phyloP scores from a whole-genome alignment of 1,140 invertebrate species.

The Chelonus insularis region DNA sequence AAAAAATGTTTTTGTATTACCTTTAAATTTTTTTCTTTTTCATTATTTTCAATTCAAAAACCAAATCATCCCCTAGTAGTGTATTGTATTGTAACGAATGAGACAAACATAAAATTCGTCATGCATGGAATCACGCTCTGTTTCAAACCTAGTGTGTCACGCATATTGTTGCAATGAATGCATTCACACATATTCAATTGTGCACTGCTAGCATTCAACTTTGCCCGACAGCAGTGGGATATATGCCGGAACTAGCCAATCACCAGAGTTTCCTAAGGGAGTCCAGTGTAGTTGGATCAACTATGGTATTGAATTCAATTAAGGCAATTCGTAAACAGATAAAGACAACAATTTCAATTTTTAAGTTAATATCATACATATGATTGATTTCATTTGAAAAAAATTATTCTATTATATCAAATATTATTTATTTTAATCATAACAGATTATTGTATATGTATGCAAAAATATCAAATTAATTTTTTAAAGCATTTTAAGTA shows the following conservation, averaged over 20 bases:
- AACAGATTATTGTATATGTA: too few relatives aligned
- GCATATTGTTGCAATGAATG: not conserved
- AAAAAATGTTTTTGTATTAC: too few relatives aligned
- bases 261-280: slow-evolving; percentile 16
- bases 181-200: slow-evolving; percentile 9
- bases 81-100: too few relatives aligned
- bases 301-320: slow-evolving; percentile 13
- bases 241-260: slow-evolving; percentile 19
- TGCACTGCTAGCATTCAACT: slow-evolving; percentile 15
- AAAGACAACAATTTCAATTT: not conserved
- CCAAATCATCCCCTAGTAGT: too few relatives aligned
- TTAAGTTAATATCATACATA: not conserved
- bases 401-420: not conserved
- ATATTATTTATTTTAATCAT: not conserved
- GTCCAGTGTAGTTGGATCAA: slow-evolving; percentile 2
- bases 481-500: too few relatives aligned
- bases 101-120: too few relatives aligned
- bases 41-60: too few relatives aligned
- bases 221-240: slow-evolving; percentile 17
- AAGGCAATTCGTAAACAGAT: slow-evolving; percentile 5
- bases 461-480: too few relatives aligned
- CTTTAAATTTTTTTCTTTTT: too few relatives aligned
- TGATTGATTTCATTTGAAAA: slow-evolving; percentile 13
- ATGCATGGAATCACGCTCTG: too few relatives aligned
- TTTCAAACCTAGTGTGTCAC: too few relatives aligned